A percentile compares a stretch with the other conserved stretches of the same genome.
Conservation (phyloP, 2,888 invertebrate species). For the Tetropium fuscum region DNA sequence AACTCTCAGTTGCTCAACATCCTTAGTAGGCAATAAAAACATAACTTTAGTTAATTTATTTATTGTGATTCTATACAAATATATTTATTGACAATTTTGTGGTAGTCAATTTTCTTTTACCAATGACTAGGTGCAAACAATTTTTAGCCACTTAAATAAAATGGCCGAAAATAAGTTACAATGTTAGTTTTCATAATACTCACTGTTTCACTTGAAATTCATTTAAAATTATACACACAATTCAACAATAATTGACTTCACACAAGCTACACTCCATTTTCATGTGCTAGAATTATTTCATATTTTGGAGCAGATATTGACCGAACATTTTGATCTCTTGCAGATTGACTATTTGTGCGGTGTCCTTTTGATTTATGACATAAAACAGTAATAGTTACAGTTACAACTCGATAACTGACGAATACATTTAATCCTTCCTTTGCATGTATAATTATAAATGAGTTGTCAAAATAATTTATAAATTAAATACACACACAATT, state of each 20-base stretch:
- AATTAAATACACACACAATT: constrained; percentile 4
- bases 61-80: constrained; percentile 51
- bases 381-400: too few relatives aligned
- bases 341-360: too few relatives aligned
- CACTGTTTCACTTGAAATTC: constrained; percentile 6
- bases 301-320: too few relatives aligned
- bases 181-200: constrained; percentile 5
- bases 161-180: constrained; percentile 4
- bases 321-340: too few relatives aligned
- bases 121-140: constrained; percentile 23
- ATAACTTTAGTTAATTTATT: constrained; percentile 36
- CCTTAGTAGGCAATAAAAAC: constrained; percentile 34
- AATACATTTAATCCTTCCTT: too few relatives aligned
- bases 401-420: too few relatives aligned
- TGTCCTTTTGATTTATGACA: too few relatives aligned
- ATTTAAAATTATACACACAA: constrained; percentile 8
- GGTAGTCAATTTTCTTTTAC: constrained; percentile 15
- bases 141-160: constrained; percentile 9
- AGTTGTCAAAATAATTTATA: constrained; percentile 5
- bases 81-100: constrained; percentile 50
- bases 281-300: too few relatives aligned
- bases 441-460: constrained; percentile 4
- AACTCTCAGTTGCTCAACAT: constrained; percentile 53
- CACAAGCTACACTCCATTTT: too few relatives aligned
- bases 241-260: too few relatives aligned